These are phyloP conservation scores for Melopsittacus undulatus DNA, from an alignment of 2,797 vertebrate genomes.

Conservation along the genomic window DNA sequence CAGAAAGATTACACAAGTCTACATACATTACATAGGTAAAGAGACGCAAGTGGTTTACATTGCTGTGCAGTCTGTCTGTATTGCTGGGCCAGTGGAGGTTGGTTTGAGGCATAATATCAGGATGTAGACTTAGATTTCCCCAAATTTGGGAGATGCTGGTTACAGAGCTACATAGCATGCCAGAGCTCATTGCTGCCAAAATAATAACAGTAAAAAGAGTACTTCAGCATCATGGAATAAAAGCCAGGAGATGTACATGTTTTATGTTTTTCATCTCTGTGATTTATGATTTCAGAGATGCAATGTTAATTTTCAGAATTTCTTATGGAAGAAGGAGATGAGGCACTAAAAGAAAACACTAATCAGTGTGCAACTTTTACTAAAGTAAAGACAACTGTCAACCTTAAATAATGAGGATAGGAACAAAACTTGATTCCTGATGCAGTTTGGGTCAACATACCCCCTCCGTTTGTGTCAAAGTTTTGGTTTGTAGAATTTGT, in stretches of 20 bases:
- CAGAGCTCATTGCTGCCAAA: not conserved
- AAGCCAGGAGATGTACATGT: not conserved
- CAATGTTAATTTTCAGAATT: not conserved
- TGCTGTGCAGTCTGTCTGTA: not conserved
- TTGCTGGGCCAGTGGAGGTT: not conserved
- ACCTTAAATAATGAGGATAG: not conserved
- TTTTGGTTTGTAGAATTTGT: not conserved
- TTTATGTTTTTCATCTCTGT: not conserved
- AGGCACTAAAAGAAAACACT: not conserved
- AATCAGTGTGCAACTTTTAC: not conserved
- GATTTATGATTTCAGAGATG: not conserved
- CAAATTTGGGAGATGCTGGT: not conserved
- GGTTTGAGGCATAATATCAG: not conserved
- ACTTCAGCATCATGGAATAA: not conserved
- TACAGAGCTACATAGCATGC: not conserved
- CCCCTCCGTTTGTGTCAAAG: not conserved
- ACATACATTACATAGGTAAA: not conserved
- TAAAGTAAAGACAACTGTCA: not conserved
- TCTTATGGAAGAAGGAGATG: not conserved
- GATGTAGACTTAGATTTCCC: not conserved
- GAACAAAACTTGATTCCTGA: not conserved
- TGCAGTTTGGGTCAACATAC: not conserved
- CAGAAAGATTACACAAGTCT: not conserved
- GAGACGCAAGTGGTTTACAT: not conserved
- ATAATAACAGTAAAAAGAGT: not conserved